Base-by-base conservation (phyloP, 2,113 vertebrate species). In the Tonatia bakeri region DNA sequence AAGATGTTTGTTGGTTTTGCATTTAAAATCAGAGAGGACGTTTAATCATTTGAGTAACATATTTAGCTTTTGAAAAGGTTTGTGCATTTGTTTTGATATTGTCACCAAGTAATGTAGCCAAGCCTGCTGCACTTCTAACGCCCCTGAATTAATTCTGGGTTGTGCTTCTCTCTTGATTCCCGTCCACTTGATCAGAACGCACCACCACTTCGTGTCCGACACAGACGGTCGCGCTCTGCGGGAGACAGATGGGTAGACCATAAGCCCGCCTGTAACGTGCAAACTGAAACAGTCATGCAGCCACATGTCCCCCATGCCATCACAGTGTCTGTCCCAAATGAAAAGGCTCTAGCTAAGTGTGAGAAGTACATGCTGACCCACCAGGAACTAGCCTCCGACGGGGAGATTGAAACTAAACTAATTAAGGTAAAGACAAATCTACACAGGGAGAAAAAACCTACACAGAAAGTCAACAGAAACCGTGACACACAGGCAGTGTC, bases 351-450 rank as follows among this genome's bases (percentile, higher is more conserved):
- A 97, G 99, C 99, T 28, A 99, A 99, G 96, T 99, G 99, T 90
- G 99, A 99, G 98, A 99, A 99, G 98, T 99, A 99, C n/a, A 99
- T 99, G 98, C 98, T 99, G 96, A 99, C 99, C 0, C 99, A 99
- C 98, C 99, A 99, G 98, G 99, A 99, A 97, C 97, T 99, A 50
- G 99, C 99, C 59, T 99, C 99, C 0, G 99, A 99, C 87, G 99
- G 99, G 12, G 99, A 99, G 98, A 99, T 99, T 94, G 98, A 99
- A 86, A 99, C 99, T 89, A 99, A 99, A 40, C 98, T 99, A 7
- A 99, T 99, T 80, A 99, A 99, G 99, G 99, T 99, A 98, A 98
- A 97, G 90, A 54, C 65, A 28, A 7, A 50, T 59, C 52, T 85
- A 47, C 75, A 85, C 47, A 79, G 89, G 87, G 69, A 90, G 61